phyloP scores from a whole-genome alignment of 2,888 invertebrate species.

The Drosophila macrospina region DNA sequence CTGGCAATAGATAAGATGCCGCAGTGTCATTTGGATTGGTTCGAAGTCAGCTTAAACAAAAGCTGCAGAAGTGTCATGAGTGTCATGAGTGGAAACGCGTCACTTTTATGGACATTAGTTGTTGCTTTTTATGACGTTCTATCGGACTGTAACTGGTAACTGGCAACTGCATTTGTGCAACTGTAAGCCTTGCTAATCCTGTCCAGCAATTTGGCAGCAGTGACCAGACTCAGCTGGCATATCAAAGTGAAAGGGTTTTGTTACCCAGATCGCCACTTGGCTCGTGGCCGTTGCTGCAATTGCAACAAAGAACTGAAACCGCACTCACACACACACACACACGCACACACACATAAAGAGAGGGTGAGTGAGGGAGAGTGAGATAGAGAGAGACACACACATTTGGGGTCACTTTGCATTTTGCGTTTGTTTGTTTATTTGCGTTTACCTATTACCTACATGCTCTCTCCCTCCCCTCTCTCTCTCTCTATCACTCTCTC shows the following conservation, averaged over 20 bases:
- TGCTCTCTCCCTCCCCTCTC: background rate
- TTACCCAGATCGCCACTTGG: constrained; percentile 51
- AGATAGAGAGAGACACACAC: background rate
- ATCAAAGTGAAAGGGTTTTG: constrained; percentile 79
- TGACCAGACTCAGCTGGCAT: constrained; percentile 53
- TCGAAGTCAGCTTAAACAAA: constrained; percentile 49
- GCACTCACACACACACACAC: constrained; percentile 22
- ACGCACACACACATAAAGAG: constrained; percentile 6
- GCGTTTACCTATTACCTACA: constrained; percentile 66
- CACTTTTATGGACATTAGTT: constrained; percentile 66
- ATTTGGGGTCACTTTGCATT: constrained; percentile 65
- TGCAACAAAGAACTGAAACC: constrained; percentile 24
- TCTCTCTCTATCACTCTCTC: background rate
- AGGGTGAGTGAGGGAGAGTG: no score
- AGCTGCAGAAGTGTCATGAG: constrained; percentile 1
- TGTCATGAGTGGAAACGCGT: constrained; percentile 40
- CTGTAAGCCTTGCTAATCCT: constrained; percentile 71
- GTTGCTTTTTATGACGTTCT: constrained; percentile 58
- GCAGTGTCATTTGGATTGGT: constrained; percentile 36
- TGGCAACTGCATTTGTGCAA: constrained; percentile 48
- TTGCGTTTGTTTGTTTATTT: constrained; percentile 62
- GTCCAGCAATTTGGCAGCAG: constrained; percentile 72
- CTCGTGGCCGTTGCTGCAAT: constrained; percentile 42
- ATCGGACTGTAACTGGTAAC: constrained; percentile 15
- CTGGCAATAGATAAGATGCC: constrained; percentile 64